Evolutionary conservation across 1,140 invertebrate species (phyloP).

Genomic region (Drosophila baimaii): DNA sequence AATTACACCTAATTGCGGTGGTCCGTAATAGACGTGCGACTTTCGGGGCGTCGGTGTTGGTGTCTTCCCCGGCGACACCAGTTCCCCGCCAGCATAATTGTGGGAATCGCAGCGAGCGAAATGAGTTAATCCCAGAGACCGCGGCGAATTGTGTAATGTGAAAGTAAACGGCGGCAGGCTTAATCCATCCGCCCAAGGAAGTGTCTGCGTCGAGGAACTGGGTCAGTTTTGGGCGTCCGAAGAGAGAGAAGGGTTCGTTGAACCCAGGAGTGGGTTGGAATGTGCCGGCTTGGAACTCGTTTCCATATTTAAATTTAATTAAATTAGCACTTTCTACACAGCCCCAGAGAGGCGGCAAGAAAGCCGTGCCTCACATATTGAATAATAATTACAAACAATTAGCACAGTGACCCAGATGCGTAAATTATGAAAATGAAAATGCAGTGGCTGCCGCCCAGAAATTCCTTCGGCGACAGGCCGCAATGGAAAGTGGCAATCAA

Average conservation of each 20-base stretch:
- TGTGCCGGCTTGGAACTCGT: slow-evolving; percentile 47
- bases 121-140: slow-evolving; percentile 49
- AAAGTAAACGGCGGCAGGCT: slow-evolving; percentile 35
- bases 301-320: slow-evolving; percentile 68
- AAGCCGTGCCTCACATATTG: slow-evolving; percentile 61
- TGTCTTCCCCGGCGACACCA: slow-evolving; percentile 19
- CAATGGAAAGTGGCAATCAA: slow-evolving; percentile 54
- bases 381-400: slow-evolving; percentile 79
- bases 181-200: slow-evolving; percentile 33
- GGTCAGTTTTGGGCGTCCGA: slow-evolving; percentile 12
- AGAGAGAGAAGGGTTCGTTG: slow-evolving; percentile 29
- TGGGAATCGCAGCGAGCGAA: slow-evolving; percentile 38
- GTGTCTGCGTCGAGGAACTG: slow-evolving; percentile 28
- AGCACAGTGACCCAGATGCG: slow-evolving; percentile 73
- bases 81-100: slow-evolving; percentile 32
- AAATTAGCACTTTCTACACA: slow-evolving; percentile 77
- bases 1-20: slow-evolving; percentile 63
- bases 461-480: slow-evolving; percentile 27
- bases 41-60: slow-evolving; percentile 31
- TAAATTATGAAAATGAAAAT: slow-evolving; percentile 62
- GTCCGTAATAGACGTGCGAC: slow-evolving; percentile 54
- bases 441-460: slow-evolving; percentile 26
- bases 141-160: slow-evolving; percentile 48
- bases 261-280: slow-evolving; percentile 18
- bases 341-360: slow-evolving; percentile 8